Evolutionary conservation across 2,888 invertebrate genomes (phyloP).

Genomic region (Diabrotica balteata): DNA sequence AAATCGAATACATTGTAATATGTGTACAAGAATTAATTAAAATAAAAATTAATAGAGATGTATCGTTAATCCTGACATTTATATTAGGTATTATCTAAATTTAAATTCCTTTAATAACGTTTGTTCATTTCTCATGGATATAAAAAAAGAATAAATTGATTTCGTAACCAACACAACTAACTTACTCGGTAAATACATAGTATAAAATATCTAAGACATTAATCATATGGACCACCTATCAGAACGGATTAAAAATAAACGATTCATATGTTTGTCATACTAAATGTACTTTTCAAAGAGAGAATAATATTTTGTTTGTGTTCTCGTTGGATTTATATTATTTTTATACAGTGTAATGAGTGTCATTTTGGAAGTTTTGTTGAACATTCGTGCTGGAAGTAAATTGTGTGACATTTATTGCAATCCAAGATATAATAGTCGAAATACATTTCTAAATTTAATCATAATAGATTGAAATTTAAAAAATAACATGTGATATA

Average conservation of each 20-base stretch:
- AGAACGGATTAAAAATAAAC: conserved; percentile 5
- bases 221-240: conserved; percentile 11
- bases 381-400: no score
- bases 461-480: no score
- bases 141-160: conserved; percentile 2
- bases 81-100: neutral
- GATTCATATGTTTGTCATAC: neutral
- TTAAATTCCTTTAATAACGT: neutral
- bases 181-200: neutral
- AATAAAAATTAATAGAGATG: neutral
- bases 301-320: no score
- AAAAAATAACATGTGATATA: no score
- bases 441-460: no score
- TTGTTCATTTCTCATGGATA: neutral
- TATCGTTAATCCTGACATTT: neutral
- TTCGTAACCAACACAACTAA: neutral
- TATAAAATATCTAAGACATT: conserved; percentile 3
- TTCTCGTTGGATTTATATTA: no score
- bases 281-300: no score
- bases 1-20: no score
- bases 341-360: no score
- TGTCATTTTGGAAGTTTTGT: no score
- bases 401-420: no score
- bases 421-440: no score
- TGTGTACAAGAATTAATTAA: neutral